Conservation (phyloP, 2,888 invertebrate species). For the Cheilosia impressa region DNA sequence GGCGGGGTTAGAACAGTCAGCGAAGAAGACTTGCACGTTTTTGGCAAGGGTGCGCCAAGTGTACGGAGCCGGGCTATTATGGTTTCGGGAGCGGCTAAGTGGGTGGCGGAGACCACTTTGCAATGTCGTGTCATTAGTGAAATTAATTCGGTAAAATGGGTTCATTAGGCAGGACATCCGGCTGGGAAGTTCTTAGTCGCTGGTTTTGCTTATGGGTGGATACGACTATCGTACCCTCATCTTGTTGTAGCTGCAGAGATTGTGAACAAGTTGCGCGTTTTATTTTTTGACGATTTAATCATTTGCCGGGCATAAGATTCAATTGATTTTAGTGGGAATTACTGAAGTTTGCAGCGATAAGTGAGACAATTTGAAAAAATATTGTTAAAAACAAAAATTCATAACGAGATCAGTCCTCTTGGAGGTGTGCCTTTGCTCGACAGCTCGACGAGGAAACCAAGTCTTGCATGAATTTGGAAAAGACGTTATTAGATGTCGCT, state of each 20-base stretch:
- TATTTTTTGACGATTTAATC: constrained; percentile 48
- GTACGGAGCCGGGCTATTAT: background rate
- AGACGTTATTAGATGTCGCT: too few relatives aligned
- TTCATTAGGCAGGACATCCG: constrained; percentile 70
- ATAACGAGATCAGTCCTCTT: too few relatives aligned
- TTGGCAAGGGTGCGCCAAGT: constrained; percentile 2
- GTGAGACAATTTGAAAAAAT: background rate
- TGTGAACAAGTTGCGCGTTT: constrained; percentile 2
- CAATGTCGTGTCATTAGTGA: constrained; percentile 66
- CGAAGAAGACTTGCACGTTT: constrained; percentile 25
- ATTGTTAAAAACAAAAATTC: too few relatives aligned
- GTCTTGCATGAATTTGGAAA: too few relatives aligned
- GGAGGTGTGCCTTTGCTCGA: too few relatives aligned
- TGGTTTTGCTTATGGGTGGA: constrained; percentile 19
- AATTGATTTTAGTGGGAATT: constrained; percentile 44
- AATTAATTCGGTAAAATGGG: constrained; percentile 70
- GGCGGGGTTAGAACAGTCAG: background rate
- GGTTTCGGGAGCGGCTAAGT: background rate
- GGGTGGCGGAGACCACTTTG: background rate
- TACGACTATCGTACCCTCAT: background rate
- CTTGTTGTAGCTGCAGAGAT: constrained; percentile 15
- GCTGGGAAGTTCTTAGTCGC: constrained; percentile 25
- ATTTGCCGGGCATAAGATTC: constrained; percentile 15
- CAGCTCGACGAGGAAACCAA: too few relatives aligned
- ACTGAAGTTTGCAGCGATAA: background rate